A percentile compares a stretch with the other conserved stretches of the same genome.
Conservation (phyloP, 2,113 vertebrate species). For the Numida meleagris region DNA sequence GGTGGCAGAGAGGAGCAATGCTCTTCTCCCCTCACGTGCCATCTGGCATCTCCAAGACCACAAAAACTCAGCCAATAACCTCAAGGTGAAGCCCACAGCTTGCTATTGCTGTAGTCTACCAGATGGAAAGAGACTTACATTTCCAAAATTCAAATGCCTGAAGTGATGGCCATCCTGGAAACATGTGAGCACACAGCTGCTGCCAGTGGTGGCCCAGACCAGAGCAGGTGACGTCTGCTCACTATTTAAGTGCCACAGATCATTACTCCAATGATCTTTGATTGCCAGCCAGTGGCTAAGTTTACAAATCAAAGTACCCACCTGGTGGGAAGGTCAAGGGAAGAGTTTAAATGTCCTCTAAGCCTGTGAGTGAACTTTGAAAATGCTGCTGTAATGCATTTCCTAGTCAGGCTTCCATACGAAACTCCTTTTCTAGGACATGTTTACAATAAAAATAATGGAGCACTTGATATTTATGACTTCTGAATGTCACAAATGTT, state of each 20-base stretch:
- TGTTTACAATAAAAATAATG: constrained; percentile 47
- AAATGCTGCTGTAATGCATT: not conserved
- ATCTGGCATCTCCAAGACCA: not conserved
- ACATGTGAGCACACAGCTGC: not conserved
- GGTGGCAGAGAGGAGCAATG: not conserved
- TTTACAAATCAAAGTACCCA: constrained; percentile 8
- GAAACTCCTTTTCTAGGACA: constrained; percentile 27
- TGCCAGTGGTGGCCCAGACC: fast-evolving
- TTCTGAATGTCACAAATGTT: constrained; percentile 61
- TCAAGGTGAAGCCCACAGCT: not conserved
- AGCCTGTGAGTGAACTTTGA: not conserved
- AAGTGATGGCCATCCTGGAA: not conserved
- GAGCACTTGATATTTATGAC: constrained; percentile 52
- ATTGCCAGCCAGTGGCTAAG: not conserved
- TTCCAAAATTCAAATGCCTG: not conserved
- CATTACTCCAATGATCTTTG: not conserved
- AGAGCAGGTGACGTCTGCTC: not conserved
- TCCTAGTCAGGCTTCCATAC: not conserved
- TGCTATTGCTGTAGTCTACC: not conserved
- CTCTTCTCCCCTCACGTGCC: fast-evolving
- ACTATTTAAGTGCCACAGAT: not conserved
- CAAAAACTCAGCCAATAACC: not conserved
- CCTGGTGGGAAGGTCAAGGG: constrained; percentile 14
- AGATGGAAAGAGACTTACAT: not conserved
- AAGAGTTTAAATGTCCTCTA: not conserved